These are phyloP conservation scores for Autographa gamma DNA, from an alignment of 2,888 invertebrate species.

Conservation along the genomic window DNA sequence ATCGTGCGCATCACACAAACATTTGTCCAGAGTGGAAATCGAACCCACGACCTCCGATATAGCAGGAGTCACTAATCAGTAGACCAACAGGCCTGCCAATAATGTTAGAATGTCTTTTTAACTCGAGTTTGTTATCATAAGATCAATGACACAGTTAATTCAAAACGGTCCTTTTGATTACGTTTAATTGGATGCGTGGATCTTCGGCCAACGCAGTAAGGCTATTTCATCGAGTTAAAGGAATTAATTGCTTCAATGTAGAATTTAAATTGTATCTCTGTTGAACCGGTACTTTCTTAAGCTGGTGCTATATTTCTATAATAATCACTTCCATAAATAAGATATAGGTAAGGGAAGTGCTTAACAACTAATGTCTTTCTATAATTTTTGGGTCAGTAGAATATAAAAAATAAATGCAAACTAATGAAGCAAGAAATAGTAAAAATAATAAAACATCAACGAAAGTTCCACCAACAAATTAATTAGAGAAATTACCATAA, in stretches of 20 bases:
- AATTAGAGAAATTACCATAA: not conserved
- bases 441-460: not conserved
- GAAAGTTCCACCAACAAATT: not conserved
- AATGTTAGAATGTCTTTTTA: too few species aligned
- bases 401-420: not conserved
- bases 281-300: conserved; percentile 1
- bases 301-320: not conserved
- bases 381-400: not conserved
- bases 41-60: too few species aligned
- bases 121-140: not conserved
- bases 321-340: not conserved
- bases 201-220: not conserved
- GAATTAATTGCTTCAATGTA: not conserved
- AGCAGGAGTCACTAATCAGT: too few species aligned
- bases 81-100: too few species aligned
- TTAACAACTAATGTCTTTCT: not conserved
- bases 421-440: not conserved
- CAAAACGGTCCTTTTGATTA: not conserved
- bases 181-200: not conserved
- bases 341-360: not conserved
- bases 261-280: conserved; percentile 1
- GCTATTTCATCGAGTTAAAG: not conserved
- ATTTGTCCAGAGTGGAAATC: too few species aligned
- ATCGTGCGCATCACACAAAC: too few species aligned
- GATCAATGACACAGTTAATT: not conserved